phyloP scores from a whole-genome alignment of 37 sponge, comb jelly and placozoan genomes.

The Haliclona indistincta region DNA sequence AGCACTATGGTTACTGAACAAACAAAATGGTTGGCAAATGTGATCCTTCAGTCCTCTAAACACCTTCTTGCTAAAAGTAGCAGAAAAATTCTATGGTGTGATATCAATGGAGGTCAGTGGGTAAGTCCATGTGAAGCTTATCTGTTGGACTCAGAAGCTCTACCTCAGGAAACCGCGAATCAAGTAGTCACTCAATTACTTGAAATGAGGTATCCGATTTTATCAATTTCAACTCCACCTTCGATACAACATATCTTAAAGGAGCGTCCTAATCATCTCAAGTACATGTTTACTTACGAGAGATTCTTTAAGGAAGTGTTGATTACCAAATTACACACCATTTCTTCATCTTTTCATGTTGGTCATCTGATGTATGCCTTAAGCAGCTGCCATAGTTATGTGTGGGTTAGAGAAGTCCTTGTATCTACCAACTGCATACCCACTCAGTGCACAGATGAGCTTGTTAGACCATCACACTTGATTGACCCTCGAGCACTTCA shows the following conservation, averaged over 20 bases:
- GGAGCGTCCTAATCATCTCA: not conserved
- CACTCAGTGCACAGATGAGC: not conserved
- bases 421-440: constrained; percentile 31
- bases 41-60: too few species aligned
- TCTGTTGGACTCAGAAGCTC: constrained; percentile 14
- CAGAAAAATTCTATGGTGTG: constrained; percentile 35
- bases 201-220: not conserved
- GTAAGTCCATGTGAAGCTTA: constrained; percentile 23
- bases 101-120: constrained; percentile 44
- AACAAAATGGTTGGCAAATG: not conserved
- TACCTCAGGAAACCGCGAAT: not conserved
- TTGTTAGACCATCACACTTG: constrained; percentile 8
- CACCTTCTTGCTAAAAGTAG: not conserved
- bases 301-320: constrained; percentile 34
- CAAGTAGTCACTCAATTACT: constrained; percentile 27
- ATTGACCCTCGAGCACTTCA: constrained; percentile 21
- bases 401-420: constrained; percentile 34
- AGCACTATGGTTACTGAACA: not conserved
- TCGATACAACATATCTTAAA: not conserved
- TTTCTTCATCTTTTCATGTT: not conserved
- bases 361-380: constrained; percentile 29
- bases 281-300: constrained; percentile 12
- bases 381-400: constrained; percentile 1
- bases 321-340: constrained; percentile 13
- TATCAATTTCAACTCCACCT: constrained; percentile 10